A percentile compares a stretch with the other conserved stretches of the same genome.
Evolutionary conservation across 2,888 invertebrate genomes (phyloP).

Genomic region (Plutella xylostella): DNA sequence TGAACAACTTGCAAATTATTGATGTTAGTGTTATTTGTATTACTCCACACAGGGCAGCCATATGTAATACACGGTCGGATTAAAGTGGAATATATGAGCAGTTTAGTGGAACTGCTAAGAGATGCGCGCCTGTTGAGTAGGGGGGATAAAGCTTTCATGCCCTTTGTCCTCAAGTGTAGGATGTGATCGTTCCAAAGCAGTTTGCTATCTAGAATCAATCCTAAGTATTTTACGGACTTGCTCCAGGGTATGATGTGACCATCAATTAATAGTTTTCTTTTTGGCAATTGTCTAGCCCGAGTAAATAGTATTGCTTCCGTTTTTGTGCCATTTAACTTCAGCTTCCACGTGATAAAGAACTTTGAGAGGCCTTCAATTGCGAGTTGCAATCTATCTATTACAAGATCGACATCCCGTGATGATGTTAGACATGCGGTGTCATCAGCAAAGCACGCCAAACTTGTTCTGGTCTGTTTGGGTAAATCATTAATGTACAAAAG

Average conservation of each 20-base stretch:
- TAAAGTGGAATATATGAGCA: slow-evolving; percentile 2
- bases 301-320: slow-evolving; percentile 10
- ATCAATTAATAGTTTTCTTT: not conserved
- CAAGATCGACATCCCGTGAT: slow-evolving; percentile 4
- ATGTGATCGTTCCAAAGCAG: slow-evolving; percentile 5
- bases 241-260: slow-evolving; percentile 4
- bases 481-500: slow-evolving; percentile 8
- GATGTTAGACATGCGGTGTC: slow-evolving; percentile 13
- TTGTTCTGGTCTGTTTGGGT: slow-evolving; percentile 4
- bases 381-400: slow-evolving; percentile 9
- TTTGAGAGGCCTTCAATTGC: not conserved
- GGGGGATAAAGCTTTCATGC: slow-evolving; percentile 2
- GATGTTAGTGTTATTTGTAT: slow-evolving; percentile 2
- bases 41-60: slow-evolving; percentile 9
- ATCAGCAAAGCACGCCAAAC: slow-evolving; percentile 11
- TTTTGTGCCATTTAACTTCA: slow-evolving; percentile 11
- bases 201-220: slow-evolving; percentile 5
- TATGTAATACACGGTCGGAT: slow-evolving; percentile 7
- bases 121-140: slow-evolving; percentile 1
- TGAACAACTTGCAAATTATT: slow-evolving; percentile 4
- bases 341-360: slow-evolving; percentile 10
- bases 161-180: not conserved
- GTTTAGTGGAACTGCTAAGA: slow-evolving; percentile 1
- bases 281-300: not conserved
- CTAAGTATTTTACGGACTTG: slow-evolving; percentile 3